Percentiles rank a stretch among this genome's conserved stretches.
Conservation (phyloP, 2,888 invertebrate genomes). For the Drosophila suboccidentalis region DNA sequence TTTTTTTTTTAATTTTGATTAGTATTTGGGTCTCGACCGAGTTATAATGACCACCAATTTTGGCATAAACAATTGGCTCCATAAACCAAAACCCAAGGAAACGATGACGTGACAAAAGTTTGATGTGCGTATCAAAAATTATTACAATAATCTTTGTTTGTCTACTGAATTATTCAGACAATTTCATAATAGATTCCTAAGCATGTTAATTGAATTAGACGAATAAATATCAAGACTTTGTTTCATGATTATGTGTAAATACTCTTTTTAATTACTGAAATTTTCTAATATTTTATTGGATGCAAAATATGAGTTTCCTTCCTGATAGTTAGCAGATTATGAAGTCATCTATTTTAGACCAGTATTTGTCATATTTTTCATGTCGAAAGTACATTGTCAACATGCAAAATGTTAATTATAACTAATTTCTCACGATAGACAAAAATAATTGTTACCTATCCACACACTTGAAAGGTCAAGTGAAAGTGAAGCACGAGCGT, state of each 20-base stretch:
- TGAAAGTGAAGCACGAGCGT: conserved; percentile 25
- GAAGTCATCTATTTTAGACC: conserved; percentile 19
- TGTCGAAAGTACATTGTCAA: conserved; percentile 5
- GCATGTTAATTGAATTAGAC: conserved; percentile 41
- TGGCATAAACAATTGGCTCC: conserved; percentile 57
- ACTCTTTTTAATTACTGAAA: conserved; percentile 9
- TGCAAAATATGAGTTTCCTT: no score
- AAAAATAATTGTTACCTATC: conserved; percentile 10
- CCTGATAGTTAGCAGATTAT: not conserved
- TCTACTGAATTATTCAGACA: conserved; percentile 15
- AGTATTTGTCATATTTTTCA: not conserved
- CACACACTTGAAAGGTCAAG: conserved; percentile 34
- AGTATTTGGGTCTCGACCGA: conserved; percentile 65
- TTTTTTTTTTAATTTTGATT: conserved; percentile 43
- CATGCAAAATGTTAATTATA: conserved; percentile 63
- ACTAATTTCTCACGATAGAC: conserved; percentile 3
- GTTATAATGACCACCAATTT: conserved; percentile 60
- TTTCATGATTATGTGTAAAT: conserved; percentile 14
- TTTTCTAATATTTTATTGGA: not conserved
- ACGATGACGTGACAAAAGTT: conserved; percentile 52
- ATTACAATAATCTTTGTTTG: conserved; percentile 14
- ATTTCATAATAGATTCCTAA: conserved; percentile 24
- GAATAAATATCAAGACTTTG: conserved; percentile 41
- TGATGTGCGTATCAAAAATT: conserved; percentile 6
- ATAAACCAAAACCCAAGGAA: conserved; percentile 63